Conservation (phyloP, 1,140 invertebrate genomes). For the Drosophila pseudoobscura region DNA sequence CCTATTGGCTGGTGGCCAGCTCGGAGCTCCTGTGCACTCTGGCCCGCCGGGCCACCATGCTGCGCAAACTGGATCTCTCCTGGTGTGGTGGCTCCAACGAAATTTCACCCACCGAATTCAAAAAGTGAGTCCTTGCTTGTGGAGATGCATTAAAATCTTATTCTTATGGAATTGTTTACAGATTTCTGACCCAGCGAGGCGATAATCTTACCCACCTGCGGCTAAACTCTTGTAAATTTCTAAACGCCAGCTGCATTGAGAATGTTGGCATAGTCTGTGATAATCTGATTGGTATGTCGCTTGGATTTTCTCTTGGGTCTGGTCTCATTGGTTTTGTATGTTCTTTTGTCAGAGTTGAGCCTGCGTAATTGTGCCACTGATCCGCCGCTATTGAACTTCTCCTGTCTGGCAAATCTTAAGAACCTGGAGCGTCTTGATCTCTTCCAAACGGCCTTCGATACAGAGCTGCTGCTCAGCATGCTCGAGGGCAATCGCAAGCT, state of each 20-base stretch:
- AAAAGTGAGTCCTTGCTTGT: constrained; percentile 55
- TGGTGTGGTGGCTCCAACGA: constrained; percentile 92
- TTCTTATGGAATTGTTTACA: constrained; percentile 65
- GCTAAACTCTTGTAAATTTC: constrained; percentile 90
- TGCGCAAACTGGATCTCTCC: constrained; percentile 92
- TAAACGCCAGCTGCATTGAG: constrained; percentile 87
- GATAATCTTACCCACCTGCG: constrained; percentile 88
- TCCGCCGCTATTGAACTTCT: constrained; percentile 86
- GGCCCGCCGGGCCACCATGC: constrained; percentile 86
- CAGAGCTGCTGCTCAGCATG: constrained; percentile 86
- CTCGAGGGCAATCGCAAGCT: constrained; percentile 87
- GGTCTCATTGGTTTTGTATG: neutral
- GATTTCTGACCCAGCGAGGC: constrained; percentile 88
- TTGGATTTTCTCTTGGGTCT: no score
- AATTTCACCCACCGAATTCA: constrained; percentile 77
- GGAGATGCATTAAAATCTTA: no score
- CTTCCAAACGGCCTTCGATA: constrained; percentile 89
- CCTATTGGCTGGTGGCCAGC: constrained; percentile 88
- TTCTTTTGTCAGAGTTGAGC: constrained; percentile 85
- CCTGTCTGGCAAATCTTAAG: constrained; percentile 85
- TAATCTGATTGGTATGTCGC: constrained; percentile 87
- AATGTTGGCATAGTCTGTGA: constrained; percentile 87
- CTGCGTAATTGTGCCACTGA: constrained; percentile 84
- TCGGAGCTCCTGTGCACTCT: constrained; percentile 78
- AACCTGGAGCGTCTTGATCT: constrained; percentile 90